Evolutionary conservation across 2,888 invertebrate species (phyloP), one percentile per base, ranked within the genome.

Genomic region (Thysanoteuthis rhombus): DNA sequence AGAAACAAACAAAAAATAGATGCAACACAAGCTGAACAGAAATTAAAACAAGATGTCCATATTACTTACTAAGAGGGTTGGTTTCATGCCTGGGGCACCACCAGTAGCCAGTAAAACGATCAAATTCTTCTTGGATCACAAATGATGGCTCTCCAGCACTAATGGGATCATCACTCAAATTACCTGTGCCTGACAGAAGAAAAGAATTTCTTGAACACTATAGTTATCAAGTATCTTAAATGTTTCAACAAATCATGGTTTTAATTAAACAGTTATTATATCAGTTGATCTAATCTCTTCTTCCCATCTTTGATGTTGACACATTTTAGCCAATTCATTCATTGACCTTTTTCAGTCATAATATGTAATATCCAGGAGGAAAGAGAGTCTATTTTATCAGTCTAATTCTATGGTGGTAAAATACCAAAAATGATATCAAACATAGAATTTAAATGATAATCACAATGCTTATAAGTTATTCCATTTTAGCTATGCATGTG

Each of bases 121-220:
- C 98, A 97, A 99, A 99, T 97, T 99, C 99, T 97, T 99, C 99
- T 97, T 99, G 99, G 97, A 99, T 99, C 0, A 99, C 99, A 97
- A 99, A 99, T 2, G 99, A 99, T 0, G 99, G 99, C n/a, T 99
- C 98, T 0, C 99, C 99, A 0, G 99, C 99, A 94, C 96, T 96
- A 95, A 89, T 22, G 12, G 96, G 95, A 93, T 96, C 96, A 40
- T 96, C 95, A 45, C 95, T 94, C 38, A 95, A 58, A 38, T 94
- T 94, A 28, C 94, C 94, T 39, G 94, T 93, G 42, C 95, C 95
- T 95, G 92, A 36, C 93, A 45, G 90, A n/a, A 38, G 32, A 36
- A 42, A 90, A n/a, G n/a, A 32, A 45, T 36, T n/a, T 12, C 39
- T 3, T n/a, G 58, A 22, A 38, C 32, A 93, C 10, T 52, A 52